Evolutionary conservation across 2,797 vertebrate species (phyloP), one percentile per base, ranked within the genome.

Genomic region (Gallinago nigripennis): DNA sequence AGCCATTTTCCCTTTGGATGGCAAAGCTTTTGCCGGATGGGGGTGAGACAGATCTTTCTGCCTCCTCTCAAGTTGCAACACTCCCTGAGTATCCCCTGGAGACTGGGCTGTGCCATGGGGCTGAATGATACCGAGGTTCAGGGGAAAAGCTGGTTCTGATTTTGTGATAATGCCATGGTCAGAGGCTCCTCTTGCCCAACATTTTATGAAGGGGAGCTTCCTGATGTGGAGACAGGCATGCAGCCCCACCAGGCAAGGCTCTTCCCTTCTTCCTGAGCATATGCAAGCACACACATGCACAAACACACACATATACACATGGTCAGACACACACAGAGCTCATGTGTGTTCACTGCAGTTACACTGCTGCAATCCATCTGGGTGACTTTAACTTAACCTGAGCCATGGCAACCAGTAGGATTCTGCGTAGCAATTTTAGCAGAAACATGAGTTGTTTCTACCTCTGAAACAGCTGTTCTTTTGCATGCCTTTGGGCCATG

Each of bases 51-150:
- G 20, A 65, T 2, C 3, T 4, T 39, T 31, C 10, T 46, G 23
- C 20, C 13, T 75, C 24, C 30, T 79, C 24, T 66, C 24, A 28
- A 46, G n/a, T 0, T 75, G 37, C 30, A 65, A 41, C 27, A 24
- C 30, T 46, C 19, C n/a, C n/a, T 35, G 24, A 46, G 43, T 51
- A 11, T 3, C 16, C 19, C 5, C 25, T 37, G 20, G 41, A 61
- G 14, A 27, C 6, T 16, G 15, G 25, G 41, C 14, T 61, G 16
- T 45, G 31, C 39, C 1, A 0, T 10, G 31, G 37, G 12, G 11
- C 24, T 68, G 61, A 56, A 51, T 13, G 37, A 19, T 1, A 1
- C 0, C 0, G 13, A 43, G 18, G 27, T 33, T 69, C n/a, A 33
- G 53, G 17, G 35, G 41, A 79, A 65, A 11, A 19, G 35, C 25